Percentiles rank a stretch among this genome's conserved stretches.
These are phyloP conservation scores for Anthonomus grandis DNA, from an alignment of 1,140 invertebrate species.

Conservation along the genomic window DNA sequence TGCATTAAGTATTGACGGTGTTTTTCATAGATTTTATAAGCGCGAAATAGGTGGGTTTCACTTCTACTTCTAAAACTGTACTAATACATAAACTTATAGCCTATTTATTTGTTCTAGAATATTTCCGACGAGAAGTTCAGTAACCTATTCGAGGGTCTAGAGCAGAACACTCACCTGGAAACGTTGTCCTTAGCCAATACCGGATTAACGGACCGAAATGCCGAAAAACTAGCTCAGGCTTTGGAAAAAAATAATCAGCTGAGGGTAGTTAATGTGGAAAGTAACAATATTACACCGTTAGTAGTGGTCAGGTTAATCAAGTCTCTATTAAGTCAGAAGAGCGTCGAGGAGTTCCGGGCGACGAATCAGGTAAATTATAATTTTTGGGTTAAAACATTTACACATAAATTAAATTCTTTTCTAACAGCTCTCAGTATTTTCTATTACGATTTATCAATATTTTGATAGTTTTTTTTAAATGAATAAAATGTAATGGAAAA, in stretches of 20 bases:
- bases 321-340: constrained; percentile 80
- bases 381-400: no score
- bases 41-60: no score
- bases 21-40: no score
- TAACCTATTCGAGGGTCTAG: constrained; percentile 82
- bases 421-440: no score
- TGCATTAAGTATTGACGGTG: no score
- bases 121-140: constrained; percentile 95
- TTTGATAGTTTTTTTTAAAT: no score
- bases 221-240: constrained; percentile 77
- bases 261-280: constrained; percentile 91
- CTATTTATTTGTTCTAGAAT: constrained; percentile 77
- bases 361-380: constrained; percentile 80
- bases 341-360: constrained; percentile 88
- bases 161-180: constrained; percentile 88
- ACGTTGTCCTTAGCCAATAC: constrained; percentile 91
- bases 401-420: no score
- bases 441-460: no score
- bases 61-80: no score
- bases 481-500: no score
- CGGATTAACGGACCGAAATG: constrained; percentile 84
- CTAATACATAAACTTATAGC: no score
- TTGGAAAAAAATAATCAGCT: constrained; percentile 84
- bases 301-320: constrained; percentile 81
- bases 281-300: constrained; percentile 88